Evolutionary conservation across 2,797 vertebrate species (phyloP).

Genomic region (Aplochiton taeniatus): DNA sequence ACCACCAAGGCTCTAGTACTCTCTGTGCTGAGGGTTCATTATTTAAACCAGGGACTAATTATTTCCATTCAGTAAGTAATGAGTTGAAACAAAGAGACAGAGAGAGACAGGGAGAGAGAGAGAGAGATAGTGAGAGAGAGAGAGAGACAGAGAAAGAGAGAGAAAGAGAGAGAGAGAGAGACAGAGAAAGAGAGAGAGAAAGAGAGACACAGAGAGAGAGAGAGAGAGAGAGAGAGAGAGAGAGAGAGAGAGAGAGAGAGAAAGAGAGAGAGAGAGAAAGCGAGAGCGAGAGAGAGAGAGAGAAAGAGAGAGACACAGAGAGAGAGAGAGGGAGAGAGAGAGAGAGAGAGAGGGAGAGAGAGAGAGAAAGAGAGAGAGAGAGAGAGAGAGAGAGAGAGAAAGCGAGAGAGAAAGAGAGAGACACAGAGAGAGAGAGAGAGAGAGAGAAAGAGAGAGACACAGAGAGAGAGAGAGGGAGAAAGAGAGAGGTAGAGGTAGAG

Average conservation of each 20-base stretch:
- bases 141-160: background rate
- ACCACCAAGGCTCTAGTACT: conserved; percentile 3
- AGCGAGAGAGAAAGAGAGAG: background rate
- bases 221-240: too few species aligned
- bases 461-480: background rate
- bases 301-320: background rate
- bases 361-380: background rate
- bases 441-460: background rate
- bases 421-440: background rate
- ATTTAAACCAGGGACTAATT: conserved; percentile 41
- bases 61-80: conserved; percentile 46
- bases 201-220: background rate
- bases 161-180: conserved; percentile 8
- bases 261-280: background rate
- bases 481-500: background rate
- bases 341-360: too few species aligned
- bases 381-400: background rate
- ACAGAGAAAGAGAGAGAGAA: conserved; percentile 6
- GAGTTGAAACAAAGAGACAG: conserved; percentile 31
- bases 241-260: too few species aligned
- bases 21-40: conserved; percentile 35
- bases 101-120: background rate
- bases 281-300: background rate
- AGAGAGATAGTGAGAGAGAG: background rate
- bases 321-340: background rate